These are phyloP conservation scores for Eriocheir sinensis DNA, from an alignment of 1,140 invertebrate species.

Conservation along the genomic window DNA sequence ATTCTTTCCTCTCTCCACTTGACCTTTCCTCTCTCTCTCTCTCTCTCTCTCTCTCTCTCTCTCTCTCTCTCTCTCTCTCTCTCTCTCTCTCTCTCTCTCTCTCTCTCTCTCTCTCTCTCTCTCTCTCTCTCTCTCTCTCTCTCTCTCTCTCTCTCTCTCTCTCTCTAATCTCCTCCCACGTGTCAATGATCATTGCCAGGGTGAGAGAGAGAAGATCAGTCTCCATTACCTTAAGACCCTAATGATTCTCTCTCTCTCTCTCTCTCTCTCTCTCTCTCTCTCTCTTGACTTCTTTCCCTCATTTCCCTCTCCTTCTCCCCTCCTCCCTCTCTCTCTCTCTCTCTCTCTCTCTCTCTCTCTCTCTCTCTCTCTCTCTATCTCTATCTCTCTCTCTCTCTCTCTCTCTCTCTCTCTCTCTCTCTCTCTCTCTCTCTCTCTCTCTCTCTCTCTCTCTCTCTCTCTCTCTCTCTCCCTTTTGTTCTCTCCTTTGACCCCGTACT, in stretches of 20 bases:
- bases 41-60: not conserved
- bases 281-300: not conserved
- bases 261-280: conserved; percentile 31
- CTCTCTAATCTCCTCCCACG: not conserved
- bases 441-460: conserved; percentile 24
- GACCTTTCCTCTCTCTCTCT: not conserved
- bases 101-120: not conserved
- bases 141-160: not conserved
- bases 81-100: not conserved
- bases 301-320: not conserved
- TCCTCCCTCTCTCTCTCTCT: not conserved
- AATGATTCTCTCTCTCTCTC: conserved; percentile 20
- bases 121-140: not conserved
- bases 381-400: conserved; percentile 43
- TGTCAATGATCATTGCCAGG: not conserved
- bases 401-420: conserved; percentile 35
- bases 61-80: not conserved
- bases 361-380: not conserved
- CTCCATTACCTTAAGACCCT: too few species aligned
- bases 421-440: not conserved
- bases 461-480: not conserved
- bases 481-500: not conserved
- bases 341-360: not conserved
- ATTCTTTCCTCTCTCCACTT: not conserved
- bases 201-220: too few species aligned